Base-by-base conservation (phyloP, 2,113 vertebrate genomes). In the Onychostoma macrolepis region DNA sequence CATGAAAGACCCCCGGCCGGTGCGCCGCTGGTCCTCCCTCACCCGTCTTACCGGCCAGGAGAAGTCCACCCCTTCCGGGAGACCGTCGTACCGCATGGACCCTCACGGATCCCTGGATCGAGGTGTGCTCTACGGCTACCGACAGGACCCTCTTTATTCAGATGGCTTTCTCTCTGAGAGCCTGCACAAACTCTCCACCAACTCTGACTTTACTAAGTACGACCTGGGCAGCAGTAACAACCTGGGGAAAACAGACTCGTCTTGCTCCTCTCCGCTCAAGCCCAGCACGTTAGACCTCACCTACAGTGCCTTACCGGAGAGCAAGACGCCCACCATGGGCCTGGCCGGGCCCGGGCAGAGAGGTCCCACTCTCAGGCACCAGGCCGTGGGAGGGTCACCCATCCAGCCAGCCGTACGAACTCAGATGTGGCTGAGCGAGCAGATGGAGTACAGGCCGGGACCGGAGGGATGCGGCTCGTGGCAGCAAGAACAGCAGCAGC, bases 371-470 rank as follows among this genome's bases (percentile, higher is more conserved):
- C 91, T 96, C 80, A 95, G 93, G 1, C 96, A 94, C 0, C 95
- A 95, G 90, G 88, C 96, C 11, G 95, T 96, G 72, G 93, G 94
- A 0, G 95, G 94, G 8, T 92, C 96, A 41, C 96, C 97, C 12
- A 96, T 97, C 58, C 97, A 98, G 90, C 95, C 97, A 0, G 96
- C 96, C 1, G 93, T 98, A 30, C 95, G 97, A 87, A 99, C 97
- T 30, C 97, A 99, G 84, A 97, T 97, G 97, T 99, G 98, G 98
- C 96, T 99, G 81, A 97, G 96, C 0, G 97, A 99, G 76, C 98
- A 99, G 94, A 90, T 99, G 94, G 97, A 97, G 90, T 94, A 96
- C 88, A 90, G 93, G 91, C 94, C 87, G 86, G 82, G 84, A 0
- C 78, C 90, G 0, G 95, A 96, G 61, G 92, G 95, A 45, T 92